These are phyloP conservation scores for Albula goreensis DNA, from an alignment of 2,113 vertebrate genomes.

Conservation along the genomic window DNA sequence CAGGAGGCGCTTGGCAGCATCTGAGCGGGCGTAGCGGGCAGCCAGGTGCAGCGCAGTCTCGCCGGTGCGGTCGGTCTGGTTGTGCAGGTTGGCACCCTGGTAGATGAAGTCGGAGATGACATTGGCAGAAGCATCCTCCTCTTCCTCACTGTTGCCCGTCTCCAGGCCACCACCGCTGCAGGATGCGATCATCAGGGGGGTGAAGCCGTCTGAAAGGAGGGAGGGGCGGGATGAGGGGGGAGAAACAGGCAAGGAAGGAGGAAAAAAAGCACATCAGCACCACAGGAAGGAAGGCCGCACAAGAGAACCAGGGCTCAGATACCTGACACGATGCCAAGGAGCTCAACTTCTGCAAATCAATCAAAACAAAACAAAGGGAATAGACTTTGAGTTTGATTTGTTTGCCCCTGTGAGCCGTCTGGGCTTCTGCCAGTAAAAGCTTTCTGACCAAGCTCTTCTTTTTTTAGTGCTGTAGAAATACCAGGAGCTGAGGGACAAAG, in stretches of 20 bases:
- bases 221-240: not conserved
- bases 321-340: not conserved
- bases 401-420: conserved; percentile 58
- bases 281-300: not conserved
- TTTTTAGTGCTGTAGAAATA: conserved; percentile 55
- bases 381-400: conserved; percentile 64
- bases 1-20: conserved; percentile 92
- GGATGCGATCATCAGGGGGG: conserved; percentile 95
- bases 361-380: conserved; percentile 63
- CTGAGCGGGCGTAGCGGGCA: conserved; percentile 91
- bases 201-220: conserved; percentile 84
- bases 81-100: conserved; percentile 95
- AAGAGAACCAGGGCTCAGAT: not conserved
- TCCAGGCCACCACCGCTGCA: conserved; percentile 95
- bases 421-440: conserved; percentile 59
- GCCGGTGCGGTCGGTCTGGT: conserved; percentile 93
- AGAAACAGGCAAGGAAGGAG: not conserved
- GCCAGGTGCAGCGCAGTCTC: conserved; percentile 94
- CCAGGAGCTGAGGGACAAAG: conserved; percentile 49
- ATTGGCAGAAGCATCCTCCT: conserved; percentile 86
- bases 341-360: conserved; percentile 43
- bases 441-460: conserved; percentile 61
- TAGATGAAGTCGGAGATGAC: conserved; percentile 98
- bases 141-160: conserved; percentile 91
- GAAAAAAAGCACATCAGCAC: not conserved